Conservation (phyloP, 2,113 vertebrate genomes). For the Cheilinus undulatus region DNA sequence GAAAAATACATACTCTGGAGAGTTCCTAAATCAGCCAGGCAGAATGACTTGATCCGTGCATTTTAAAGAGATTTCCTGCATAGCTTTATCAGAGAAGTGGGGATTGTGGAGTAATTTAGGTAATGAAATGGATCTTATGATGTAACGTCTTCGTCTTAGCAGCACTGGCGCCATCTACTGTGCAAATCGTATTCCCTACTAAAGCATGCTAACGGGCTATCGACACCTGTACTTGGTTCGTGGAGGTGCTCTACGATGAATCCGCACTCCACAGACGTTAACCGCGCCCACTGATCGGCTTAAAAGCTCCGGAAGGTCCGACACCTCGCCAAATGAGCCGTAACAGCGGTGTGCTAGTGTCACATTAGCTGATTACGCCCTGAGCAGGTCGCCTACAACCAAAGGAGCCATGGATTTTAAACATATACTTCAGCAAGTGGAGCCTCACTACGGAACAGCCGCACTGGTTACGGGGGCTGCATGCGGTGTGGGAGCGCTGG, state of each 20-base stretch:
- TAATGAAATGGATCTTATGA: too few relatives aligned
- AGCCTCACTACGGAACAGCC: slow-evolving; percentile 13
- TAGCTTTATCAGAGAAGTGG: too few relatives aligned
- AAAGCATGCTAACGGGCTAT: not conserved
- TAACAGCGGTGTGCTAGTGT: not conserved
- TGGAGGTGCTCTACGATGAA: not conserved
- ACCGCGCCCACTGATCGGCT: not conserved
- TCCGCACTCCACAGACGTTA: not conserved
- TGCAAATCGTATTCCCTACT: not conserved
- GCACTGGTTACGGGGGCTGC: slow-evolving; percentile 20
- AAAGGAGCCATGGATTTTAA: not conserved
- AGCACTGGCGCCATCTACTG: not conserved
- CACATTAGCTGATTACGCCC: not conserved
- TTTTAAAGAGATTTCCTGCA: too few relatives aligned
- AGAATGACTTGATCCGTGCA: not conserved
- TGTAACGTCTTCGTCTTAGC: too few relatives aligned
- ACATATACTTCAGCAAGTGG: not conserved
- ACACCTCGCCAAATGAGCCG: not conserved
- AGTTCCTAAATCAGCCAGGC: too few relatives aligned
- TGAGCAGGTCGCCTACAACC: not conserved
- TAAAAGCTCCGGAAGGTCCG: not conserved
- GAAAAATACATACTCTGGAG: too few relatives aligned
- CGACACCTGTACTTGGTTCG: not conserved
- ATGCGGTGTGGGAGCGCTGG: slow-evolving; percentile 47
- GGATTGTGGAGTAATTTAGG: too few relatives aligned